Percentiles rank a stretch among this genome's conserved stretches.
These are phyloP conservation scores for Pantala flavescens DNA, from an alignment of 1,140 invertebrate genomes.

Conservation along the genomic window DNA sequence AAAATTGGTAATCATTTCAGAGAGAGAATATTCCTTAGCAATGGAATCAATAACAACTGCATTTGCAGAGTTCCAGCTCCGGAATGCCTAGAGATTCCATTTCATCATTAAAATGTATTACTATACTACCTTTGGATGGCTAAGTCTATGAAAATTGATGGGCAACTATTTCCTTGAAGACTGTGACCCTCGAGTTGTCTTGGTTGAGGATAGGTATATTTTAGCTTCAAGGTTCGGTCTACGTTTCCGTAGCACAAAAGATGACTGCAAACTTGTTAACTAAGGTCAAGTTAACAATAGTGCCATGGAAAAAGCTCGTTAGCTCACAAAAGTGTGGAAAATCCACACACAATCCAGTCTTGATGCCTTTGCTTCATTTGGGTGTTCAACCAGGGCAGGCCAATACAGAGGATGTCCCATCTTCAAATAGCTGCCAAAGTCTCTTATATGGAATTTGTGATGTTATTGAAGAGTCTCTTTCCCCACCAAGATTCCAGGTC, in stretches of 20 bases:
- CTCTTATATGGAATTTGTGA: slow-evolving; percentile 49
- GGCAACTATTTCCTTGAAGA: background rate
- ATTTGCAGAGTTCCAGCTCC: background rate
- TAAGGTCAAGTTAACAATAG: background rate
- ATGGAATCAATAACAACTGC: background rate
- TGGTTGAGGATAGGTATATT: background rate
- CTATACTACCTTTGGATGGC: background rate
- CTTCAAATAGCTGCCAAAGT: background rate
- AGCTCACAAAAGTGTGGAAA: background rate
- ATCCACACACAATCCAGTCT: background rate
- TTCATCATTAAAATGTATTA: background rate
- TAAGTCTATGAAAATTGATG: background rate
- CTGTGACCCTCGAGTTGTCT: background rate
- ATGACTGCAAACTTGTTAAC: background rate
- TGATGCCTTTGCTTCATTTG: background rate
- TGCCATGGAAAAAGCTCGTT: background rate
- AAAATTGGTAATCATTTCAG: background rate
- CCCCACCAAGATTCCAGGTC: slow-evolving; percentile 83
- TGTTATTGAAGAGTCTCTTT: slow-evolving; percentile 66
- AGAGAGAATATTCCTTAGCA: background rate
- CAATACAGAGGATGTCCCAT: background rate
- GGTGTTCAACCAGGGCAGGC: background rate
- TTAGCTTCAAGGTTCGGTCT: background rate
- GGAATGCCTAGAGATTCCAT: background rate
- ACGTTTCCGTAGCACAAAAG: background rate